Conservation (phyloP, 64 coral and sea anemone species). For the Astreopora myriophthalma region DNA sequence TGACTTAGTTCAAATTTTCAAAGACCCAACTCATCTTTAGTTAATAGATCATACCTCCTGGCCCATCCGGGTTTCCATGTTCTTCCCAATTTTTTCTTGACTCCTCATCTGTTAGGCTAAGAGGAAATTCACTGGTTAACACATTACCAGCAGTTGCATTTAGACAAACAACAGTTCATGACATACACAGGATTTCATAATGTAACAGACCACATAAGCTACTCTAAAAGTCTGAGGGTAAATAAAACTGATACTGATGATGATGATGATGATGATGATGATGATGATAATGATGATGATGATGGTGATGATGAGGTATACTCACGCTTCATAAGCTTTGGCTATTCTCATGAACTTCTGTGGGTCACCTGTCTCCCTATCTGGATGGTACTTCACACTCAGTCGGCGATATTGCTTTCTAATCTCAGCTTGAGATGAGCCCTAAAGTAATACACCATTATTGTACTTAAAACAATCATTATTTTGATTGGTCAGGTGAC, state of each 20-base stretch:
- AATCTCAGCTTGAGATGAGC: slow-evolving; percentile 89
- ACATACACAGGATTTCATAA: neutral
- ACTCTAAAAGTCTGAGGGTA: too few species aligned
- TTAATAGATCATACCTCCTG: slow-evolving; percentile 70
- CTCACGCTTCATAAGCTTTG: slow-evolving; percentile 99
- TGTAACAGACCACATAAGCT: too few species aligned
- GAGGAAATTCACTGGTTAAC: neutral
- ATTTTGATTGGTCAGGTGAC: neutral
- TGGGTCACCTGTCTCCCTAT: slow-evolving; percentile 92
- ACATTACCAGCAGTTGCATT: too few species aligned
- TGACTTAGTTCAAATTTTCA: too few species aligned
- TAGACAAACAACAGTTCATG: neutral
- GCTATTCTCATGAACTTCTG: slow-evolving; percentile 99
- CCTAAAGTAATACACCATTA: slow-evolving; percentile 20
- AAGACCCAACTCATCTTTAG: too few species aligned
- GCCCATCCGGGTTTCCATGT: slow-evolving; percentile 97
- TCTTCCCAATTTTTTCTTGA: slow-evolving; percentile 98
- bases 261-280: too few species aligned
- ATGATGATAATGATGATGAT: too few species aligned
- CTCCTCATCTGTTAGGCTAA: slow-evolving; percentile 96
- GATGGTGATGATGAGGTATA: neutral
- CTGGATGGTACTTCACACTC: slow-evolving; percentile 97
- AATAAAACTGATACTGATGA: too few species aligned
- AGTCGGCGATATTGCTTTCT: slow-evolving; percentile 89
- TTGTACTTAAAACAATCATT: neutral